Base-by-base conservation (phyloP, 2,113 vertebrate genomes). In the Piliocolobus tephrosceles region DNA sequence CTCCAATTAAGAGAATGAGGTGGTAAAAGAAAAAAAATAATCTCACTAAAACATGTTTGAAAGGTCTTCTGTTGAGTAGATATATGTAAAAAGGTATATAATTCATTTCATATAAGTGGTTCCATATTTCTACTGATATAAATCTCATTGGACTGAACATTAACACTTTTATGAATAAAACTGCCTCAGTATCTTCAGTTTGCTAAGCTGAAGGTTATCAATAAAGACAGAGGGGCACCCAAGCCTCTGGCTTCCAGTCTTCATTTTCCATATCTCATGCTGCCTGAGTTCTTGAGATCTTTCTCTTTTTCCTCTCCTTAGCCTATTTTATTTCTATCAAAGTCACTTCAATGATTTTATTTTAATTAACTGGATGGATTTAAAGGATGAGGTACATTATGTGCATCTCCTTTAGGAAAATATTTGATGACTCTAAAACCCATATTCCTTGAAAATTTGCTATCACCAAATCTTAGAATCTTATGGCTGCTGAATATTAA, bases 351-450 rank as follows among this genome's bases (percentile, higher is more conserved):
- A 94, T 96, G 66, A 96, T 95, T 96, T 98, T 75, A 92, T 95
- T 97, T 96, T 98, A 96, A 97, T 98, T 96, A 97, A 96, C 73
- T 45, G n/a, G 38, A 92, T 94, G 94, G 92, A 96, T 94, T 97
- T 96, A 97, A 92, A 91, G 92, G 94, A 97, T 97, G 73, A 94
- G 91, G 47, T 88, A 12, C 66, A 94, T 89, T 95, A 96, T 88
- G 43, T 96, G 88, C 23, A 86, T 91, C 72, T 97, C 72, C 52
- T 96, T 90, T 88, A 94, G 91, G 76, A 95, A 98, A 98, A 97
- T 95, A 95, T 97, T 97, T 96, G 86, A 94, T 97, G 52, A 95
- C 40, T 96, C 68, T 85, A 94, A 97, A 94, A 75, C 20, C 93
- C 45, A 76, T 76, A 72, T 95, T 97, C 90, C 96, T 81, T 93